Conservation (phyloP, 2,797 vertebrate species). For the Cirrhinus molitorella region DNA sequence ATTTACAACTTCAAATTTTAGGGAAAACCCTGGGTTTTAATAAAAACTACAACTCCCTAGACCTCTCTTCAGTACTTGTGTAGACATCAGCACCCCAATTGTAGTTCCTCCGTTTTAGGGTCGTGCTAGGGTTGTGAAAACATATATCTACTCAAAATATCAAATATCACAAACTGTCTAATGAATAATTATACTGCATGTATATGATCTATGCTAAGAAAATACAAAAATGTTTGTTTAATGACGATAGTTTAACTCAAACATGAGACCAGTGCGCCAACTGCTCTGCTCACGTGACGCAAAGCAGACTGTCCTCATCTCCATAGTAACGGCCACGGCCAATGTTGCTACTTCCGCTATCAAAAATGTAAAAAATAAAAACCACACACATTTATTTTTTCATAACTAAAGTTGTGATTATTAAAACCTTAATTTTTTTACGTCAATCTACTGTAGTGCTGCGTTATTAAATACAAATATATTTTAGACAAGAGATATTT, state of each 20-base stretch:
- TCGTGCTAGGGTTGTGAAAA: not conserved
- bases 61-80: not conserved
- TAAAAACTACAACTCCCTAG: slow-evolving; percentile 6
- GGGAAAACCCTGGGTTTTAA: not conserved
- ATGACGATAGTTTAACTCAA: not conserved
- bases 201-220: not conserved
- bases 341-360: not conserved
- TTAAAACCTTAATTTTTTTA: not conserved
- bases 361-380: not conserved
- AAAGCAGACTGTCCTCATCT: slow-evolving; percentile 3
- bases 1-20: slow-evolving; percentile 1
- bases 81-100: not conserved
- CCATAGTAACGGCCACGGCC: not conserved
- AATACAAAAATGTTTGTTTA: not conserved
- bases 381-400: not conserved
- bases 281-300: not conserved
- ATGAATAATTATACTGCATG: not conserved
- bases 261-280: not conserved
- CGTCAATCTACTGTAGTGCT: not conserved
- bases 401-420: not conserved
- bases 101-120: not conserved
- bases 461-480: not conserved
- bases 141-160: not conserved
- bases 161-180: not conserved
- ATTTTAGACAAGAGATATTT: not conserved